These are phyloP conservation scores for Sigmodon hispidus DNA, from an alignment of 2,113 vertebrate species.

Conservation along the genomic window DNA sequence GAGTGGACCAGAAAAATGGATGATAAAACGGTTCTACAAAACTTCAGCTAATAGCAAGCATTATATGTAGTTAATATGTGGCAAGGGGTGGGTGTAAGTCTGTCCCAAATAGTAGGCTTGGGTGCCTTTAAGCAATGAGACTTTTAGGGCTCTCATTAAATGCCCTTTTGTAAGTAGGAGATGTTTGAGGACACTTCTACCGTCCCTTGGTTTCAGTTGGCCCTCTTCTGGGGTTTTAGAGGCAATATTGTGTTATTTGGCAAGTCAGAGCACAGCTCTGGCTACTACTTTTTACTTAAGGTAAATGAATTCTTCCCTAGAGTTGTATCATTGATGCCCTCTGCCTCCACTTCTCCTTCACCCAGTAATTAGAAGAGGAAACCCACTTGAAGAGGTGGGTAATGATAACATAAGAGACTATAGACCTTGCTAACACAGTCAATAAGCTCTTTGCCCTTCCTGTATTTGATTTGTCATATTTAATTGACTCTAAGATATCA, in stretches of 20 bases:
- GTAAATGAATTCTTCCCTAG: not conserved
- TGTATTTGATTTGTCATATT: not conserved
- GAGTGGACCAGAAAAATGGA: constrained; percentile 72
- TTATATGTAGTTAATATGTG: constrained; percentile 66
- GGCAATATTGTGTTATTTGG: constrained; percentile 7
- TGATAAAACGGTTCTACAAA: constrained; percentile 70
- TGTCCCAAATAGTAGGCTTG: not conserved
- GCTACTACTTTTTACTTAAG: not conserved
- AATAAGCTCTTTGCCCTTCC: not conserved
- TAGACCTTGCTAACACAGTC: not conserved
- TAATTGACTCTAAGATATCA: not conserved
- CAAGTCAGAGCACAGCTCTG: not conserved
- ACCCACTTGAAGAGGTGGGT: not conserved
- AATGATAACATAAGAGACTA: not conserved
- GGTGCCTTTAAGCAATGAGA: not conserved
- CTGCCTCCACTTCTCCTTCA: constrained; percentile 9
- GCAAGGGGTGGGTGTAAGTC: not conserved
- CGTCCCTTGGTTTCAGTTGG: not conserved
- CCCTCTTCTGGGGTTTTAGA: not conserved
- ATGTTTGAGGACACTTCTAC: not conserved
- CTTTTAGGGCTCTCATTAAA: not conserved
- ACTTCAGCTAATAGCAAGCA: constrained; percentile 75
- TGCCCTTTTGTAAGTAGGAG: not conserved
- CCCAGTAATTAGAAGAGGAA: not conserved
- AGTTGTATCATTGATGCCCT: not conserved